Conservation (phyloP, 2,888 invertebrate genomes). For the Celastrina argiolus region DNA sequence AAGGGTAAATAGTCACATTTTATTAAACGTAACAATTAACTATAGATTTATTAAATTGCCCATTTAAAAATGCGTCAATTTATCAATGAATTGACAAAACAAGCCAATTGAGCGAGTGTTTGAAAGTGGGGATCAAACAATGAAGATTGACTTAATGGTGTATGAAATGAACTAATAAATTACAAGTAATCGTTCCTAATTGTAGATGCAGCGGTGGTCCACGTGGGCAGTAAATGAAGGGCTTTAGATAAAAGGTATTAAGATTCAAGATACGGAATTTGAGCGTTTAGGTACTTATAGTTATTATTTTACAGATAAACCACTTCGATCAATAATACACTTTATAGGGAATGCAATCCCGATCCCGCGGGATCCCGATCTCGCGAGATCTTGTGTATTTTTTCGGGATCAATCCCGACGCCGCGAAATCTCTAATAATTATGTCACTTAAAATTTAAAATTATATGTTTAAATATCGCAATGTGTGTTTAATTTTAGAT, state of each 20-base stretch:
- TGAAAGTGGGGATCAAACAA: conserved; percentile 39
- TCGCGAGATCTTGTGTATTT: too few species aligned
- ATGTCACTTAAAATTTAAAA: too few species aligned
- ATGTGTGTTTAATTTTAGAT: too few species aligned
- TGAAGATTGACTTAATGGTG: conserved; percentile 64
- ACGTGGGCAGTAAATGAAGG: conserved; percentile 37
- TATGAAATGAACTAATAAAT: conserved; percentile 72
- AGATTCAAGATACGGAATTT: conserved; percentile 58
- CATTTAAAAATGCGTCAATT: not conserved
- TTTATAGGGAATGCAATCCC: too few species aligned
- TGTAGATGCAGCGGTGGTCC: conserved; percentile 67
- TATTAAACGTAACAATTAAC: too few species aligned
- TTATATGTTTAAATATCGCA: too few species aligned
- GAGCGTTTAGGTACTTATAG: conserved; percentile 1
- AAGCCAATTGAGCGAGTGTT: not conserved
- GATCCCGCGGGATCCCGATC: too few species aligned
- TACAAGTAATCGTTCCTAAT: conserved; percentile 74
- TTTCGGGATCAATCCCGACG: too few species aligned
- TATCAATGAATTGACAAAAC: conserved; percentile 11
- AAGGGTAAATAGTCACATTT: too few species aligned
- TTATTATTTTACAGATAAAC: too few species aligned
- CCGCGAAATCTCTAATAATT: too few species aligned
- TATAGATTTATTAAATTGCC: not conserved
- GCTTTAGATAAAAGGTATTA: conserved; percentile 66
- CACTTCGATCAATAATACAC: too few species aligned